phyloP scores from a whole-genome alignment of 2,888 invertebrate species.

The Zaprionus bogoriensis region DNA sequence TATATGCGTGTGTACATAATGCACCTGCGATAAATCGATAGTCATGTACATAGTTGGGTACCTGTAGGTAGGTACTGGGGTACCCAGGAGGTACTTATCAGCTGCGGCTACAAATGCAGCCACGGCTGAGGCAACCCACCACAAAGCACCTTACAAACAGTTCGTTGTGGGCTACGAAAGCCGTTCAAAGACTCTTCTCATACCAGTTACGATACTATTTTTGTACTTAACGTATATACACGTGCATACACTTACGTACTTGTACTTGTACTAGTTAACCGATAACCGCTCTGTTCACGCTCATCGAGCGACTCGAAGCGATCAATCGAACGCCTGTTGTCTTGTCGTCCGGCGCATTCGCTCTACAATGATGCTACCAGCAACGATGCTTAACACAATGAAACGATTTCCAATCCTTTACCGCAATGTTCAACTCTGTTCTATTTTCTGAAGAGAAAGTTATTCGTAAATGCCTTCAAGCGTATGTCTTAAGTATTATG shows the following conservation, averaged over 20 bases:
- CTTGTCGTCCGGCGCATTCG: too few relatives aligned
- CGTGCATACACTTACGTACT: constrained; percentile 4
- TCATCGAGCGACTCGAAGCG: too few relatives aligned
- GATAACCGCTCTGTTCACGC: too few relatives aligned
- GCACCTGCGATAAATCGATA: not conserved
- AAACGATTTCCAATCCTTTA: constrained; percentile 25
- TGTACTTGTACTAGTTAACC: constrained; percentile 12
- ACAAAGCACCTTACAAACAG: constrained; percentile 47
- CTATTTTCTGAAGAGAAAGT: constrained; percentile 14
- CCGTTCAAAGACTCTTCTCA: constrained; percentile 44
- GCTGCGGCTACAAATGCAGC: constrained; percentile 32
- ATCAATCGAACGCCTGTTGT: constrained; percentile 48
- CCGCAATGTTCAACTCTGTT: constrained; percentile 32
- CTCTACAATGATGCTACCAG: constrained; percentile 20
- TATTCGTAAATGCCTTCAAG: constrained; percentile 65
- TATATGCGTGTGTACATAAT: too few relatives aligned
- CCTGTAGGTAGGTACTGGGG: too few relatives aligned
- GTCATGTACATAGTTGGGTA: constrained; percentile 12
- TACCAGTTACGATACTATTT: constrained; percentile 34
- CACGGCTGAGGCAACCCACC: constrained; percentile 58
- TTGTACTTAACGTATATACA: constrained; percentile 25
- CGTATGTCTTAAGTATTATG: constrained; percentile 70
- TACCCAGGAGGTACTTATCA: constrained; percentile 14
- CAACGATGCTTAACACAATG: constrained; percentile 23
- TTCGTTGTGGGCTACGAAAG: constrained; percentile 41